Evolutionary conservation across 2,113 vertebrate genomes (phyloP).

Genomic region (Potamarius usumacintae): DNA sequence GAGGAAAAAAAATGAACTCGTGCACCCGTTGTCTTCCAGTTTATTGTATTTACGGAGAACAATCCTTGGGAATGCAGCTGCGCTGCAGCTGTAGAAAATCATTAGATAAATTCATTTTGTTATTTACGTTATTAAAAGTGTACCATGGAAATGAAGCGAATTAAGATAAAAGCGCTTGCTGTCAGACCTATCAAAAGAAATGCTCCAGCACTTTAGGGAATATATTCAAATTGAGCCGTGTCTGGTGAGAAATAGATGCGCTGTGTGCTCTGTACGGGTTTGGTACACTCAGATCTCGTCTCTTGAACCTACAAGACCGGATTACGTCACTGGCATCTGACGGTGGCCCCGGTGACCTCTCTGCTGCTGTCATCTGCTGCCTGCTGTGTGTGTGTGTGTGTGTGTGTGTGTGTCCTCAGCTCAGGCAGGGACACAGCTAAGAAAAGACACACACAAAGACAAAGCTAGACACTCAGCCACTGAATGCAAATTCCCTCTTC

Average conservation of each 20-base stretch:
- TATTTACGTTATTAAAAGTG: constrained; percentile 65
- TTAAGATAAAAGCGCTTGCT: constrained; percentile 62
- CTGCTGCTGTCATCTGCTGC: constrained; percentile 31
- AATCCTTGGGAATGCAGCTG: constrained; percentile 58
- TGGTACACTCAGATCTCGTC: constrained; percentile 15
- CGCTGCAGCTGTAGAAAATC: constrained; percentile 66
- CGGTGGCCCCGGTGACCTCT: constrained; percentile 35
- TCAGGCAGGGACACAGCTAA: constrained; percentile 13
- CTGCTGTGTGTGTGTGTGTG: constrained; percentile 1
- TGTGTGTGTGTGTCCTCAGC: background rate
- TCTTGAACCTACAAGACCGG: constrained; percentile 22
- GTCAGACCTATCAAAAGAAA: constrained; percentile 20
- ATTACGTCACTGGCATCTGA: constrained; percentile 48
- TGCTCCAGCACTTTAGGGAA: background rate
- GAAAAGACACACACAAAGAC: constrained; percentile 41
- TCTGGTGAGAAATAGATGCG: background rate
- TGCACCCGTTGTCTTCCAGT: constrained; percentile 61
- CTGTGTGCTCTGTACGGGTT: constrained; percentile 53
- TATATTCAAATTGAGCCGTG: background rate
- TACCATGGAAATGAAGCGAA: constrained; percentile 62
- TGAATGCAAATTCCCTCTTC: constrained; percentile 26
- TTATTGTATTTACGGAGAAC: constrained; percentile 61
- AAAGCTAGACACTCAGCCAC: constrained; percentile 12
- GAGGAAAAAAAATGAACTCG: constrained; percentile 24
- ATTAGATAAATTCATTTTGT: constrained; percentile 75